Evolutionary conservation across 2,113 vertebrate genomes (phyloP).

Genomic region (Rhinichthys klamathensis): DNA sequence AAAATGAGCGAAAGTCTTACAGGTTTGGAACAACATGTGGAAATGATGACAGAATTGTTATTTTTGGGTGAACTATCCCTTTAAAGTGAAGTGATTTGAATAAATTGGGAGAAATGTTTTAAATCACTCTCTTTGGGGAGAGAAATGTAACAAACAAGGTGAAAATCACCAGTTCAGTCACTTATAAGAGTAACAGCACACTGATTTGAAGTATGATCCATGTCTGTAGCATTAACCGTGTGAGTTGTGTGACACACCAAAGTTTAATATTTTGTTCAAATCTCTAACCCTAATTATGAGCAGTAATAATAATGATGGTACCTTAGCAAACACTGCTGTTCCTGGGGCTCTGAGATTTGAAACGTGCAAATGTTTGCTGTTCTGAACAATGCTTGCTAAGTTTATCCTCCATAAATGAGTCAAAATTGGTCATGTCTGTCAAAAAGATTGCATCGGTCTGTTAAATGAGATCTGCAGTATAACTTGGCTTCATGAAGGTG

Average conservation of each 20-base stretch:
- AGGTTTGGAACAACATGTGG: neutral
- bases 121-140: neutral
- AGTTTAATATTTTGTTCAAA: neutral
- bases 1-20: neutral
- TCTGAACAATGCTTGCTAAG: neutral
- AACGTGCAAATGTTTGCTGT: neutral
- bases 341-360: neutral
- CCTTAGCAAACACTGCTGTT: neutral
- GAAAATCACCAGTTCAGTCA: neutral
- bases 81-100: neutral
- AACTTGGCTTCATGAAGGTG: neutral
- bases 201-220: too few relatives aligned
- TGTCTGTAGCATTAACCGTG: too few relatives aligned
- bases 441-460: neutral
- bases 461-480: neutral
- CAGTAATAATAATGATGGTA: neutral
- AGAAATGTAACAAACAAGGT: neutral
- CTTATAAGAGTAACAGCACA: too few relatives aligned
- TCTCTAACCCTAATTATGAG: neutral
- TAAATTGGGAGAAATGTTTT: neutral
- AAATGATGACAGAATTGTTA: neutral
- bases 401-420: constrained; percentile 9
- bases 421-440: neutral
- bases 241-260: neutral
- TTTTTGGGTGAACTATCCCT: too few relatives aligned